phyloP scores from a whole-genome alignment of 2,797 vertebrate genomes.

The Falco concolor region DNA sequence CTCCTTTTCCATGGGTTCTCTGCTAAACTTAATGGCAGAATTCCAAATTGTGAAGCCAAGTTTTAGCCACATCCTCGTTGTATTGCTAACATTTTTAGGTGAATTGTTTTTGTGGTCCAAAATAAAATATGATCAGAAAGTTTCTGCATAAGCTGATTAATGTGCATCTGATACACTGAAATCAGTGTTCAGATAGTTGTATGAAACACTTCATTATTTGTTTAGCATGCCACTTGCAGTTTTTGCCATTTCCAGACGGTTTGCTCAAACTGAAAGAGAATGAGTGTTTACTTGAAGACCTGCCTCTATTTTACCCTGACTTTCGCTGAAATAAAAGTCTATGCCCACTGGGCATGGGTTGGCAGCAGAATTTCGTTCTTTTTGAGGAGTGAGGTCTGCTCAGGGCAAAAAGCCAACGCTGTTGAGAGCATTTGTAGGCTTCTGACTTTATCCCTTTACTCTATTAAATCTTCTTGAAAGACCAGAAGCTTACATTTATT shows the following conservation, averaged over 20 bases:
- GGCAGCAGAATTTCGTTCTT: neutral
- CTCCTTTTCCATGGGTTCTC: neutral
- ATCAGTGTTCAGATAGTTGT: neutral
- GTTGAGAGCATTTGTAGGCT: neutral
- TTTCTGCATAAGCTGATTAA: neutral
- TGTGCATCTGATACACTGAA: neutral
- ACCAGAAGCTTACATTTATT: neutral
- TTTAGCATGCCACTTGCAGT: neutral
- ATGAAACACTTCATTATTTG: neutral
- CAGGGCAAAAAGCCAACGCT: neutral
- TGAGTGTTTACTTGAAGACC: neutral
- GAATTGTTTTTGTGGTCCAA: neutral
- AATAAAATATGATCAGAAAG: constrained; percentile 2
- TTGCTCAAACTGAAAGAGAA: neutral
- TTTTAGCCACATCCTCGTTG: constrained; percentile 7
- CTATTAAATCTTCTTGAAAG: constrained; percentile 21
- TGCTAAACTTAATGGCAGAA: neutral
- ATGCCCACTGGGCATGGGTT: neutral
- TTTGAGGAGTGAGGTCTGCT: neutral
- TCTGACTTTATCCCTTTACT: neutral
- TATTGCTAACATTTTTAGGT: neutral
- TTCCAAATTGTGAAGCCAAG: neutral
- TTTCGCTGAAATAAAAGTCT: neutral
- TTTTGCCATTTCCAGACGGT: neutral
- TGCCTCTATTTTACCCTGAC: neutral